Evolutionary conservation across 2,113 vertebrate genomes (phyloP).

Genomic region (Channa argus): DNA sequence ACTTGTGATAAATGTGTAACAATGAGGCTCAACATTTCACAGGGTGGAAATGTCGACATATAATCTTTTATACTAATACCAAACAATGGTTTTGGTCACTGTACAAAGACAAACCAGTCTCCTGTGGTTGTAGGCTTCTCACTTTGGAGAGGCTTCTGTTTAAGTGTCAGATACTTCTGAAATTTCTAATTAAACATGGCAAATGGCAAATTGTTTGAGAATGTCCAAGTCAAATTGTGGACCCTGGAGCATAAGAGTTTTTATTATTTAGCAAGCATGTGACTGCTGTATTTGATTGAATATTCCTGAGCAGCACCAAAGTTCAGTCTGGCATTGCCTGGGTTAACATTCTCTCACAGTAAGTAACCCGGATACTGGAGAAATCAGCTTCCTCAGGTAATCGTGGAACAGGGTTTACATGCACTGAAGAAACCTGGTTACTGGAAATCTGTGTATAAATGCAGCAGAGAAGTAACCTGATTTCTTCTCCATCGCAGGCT

Average conservation of each 20-base stretch:
- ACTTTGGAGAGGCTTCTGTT: not conserved
- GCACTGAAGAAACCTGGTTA: no score
- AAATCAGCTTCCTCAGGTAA: no score
- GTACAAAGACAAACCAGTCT: slow-evolving; percentile 1
- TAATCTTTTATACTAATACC: slow-evolving; percentile 6
- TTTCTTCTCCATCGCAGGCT: no score
- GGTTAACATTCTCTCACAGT: no score
- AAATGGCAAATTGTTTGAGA: not conserved
- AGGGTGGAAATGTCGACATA: not conserved
- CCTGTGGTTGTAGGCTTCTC: not conserved
- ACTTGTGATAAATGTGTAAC: not conserved
- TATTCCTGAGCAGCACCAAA: not conserved
- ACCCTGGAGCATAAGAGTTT: not conserved
- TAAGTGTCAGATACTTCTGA: not conserved
- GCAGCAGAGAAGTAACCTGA: no score
- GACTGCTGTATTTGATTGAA: not conserved
- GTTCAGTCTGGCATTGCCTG: not conserved
- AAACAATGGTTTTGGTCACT: not conserved
- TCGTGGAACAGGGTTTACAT: no score
- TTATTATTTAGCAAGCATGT: not conserved
- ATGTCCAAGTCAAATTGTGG: not conserved
- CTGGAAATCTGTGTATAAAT: no score
- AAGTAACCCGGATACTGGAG: no score
- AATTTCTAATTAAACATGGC: slow-evolving; percentile 25
- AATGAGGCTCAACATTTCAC: not conserved